Base-by-base conservation (phyloP, 92 coral and sea anemone genomes). In the Siderastrea radians region DNA sequence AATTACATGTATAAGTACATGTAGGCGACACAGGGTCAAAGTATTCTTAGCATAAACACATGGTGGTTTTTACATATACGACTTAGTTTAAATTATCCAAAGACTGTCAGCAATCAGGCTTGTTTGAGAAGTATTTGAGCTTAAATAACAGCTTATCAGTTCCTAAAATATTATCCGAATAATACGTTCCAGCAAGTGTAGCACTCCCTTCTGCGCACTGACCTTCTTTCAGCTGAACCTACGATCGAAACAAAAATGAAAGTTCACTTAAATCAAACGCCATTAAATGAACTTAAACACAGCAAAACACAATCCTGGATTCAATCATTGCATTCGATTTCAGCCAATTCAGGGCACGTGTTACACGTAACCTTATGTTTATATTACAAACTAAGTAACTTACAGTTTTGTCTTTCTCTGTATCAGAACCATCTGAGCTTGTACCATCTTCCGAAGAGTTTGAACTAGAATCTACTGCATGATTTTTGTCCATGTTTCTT, bases 331-430 rank as follows among this genome's bases (percentile, higher is more conserved):
- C 66, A 61, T 15, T 61, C 16, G 14, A 13, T 3, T 61, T 15
- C 17, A 61, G n/a, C 5, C 1, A 61, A 26, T 26, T 26, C 38
- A 26, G 38, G 38, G 38, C 38, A 26, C 38, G 38, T 26, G 38
- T 26, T 26, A 26, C 38, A 26, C 38, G 38, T 26, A 26, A 26
- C 38, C 38, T 26, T 26, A 0, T 26, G 38, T 26, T 26, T 26
- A 26, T 26, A 26, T 26, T 26, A 26, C 38, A 26, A 26, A 26
- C 38, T 26, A 66, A 47, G 1, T 57, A 13, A 79, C 98, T 81
- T 74, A 95, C 98, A 57, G 93, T 78, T 90, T 88, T 83, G 46
- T 78, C 88, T 79, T 92, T 76, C 7, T 95, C 95, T 63, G 51
- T 67, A 38, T 94, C 89, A 68, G 79, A 82, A 10, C 80, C 82